A percentile compares a stretch with the other conserved stretches of the same genome.
Conservation (phyloP, 2,113 vertebrate genomes). For the Mustela lutreola region DNA sequence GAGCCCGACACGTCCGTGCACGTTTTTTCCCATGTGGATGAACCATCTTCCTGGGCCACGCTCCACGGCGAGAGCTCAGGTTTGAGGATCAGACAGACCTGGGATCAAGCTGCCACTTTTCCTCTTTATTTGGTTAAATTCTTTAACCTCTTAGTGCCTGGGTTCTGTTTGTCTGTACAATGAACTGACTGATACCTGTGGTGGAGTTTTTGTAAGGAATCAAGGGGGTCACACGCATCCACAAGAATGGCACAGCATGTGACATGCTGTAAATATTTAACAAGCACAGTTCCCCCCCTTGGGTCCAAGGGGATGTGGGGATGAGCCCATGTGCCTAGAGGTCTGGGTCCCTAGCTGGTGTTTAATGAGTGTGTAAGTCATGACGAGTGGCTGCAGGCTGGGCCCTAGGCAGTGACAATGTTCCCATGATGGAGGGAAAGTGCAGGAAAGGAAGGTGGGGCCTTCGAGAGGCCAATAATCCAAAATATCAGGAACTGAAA, state of each 20-base stretch:
- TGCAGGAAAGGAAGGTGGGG: not conserved
- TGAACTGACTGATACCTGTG: not conserved
- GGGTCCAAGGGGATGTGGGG: not conserved
- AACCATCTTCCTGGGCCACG: not conserved
- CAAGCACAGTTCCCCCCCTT: not conserved
- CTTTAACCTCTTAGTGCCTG: not conserved
- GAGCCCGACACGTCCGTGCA: not conserved
- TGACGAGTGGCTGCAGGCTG: not conserved
- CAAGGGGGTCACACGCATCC: rapidly evolving
- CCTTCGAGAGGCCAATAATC: not conserved
- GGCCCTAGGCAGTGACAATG: not conserved
- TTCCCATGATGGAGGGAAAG: not conserved
- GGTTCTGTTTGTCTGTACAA: not conserved
- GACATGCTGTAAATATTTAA: not conserved
- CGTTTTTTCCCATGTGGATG: not conserved
- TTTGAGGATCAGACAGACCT: not conserved
- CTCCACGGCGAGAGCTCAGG: not conserved
- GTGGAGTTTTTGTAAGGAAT: not conserved
- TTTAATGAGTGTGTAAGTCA: not conserved
- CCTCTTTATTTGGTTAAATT: not conserved
- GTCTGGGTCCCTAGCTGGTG: not conserved
- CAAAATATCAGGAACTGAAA: not conserved
- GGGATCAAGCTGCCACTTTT: not conserved
- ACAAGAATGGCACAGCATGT: not conserved
- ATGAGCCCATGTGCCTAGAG: not conserved